Evolutionary conservation across 2,888 invertebrate genomes (phyloP).

Genomic region (Caenorhabditis becei): DNA sequence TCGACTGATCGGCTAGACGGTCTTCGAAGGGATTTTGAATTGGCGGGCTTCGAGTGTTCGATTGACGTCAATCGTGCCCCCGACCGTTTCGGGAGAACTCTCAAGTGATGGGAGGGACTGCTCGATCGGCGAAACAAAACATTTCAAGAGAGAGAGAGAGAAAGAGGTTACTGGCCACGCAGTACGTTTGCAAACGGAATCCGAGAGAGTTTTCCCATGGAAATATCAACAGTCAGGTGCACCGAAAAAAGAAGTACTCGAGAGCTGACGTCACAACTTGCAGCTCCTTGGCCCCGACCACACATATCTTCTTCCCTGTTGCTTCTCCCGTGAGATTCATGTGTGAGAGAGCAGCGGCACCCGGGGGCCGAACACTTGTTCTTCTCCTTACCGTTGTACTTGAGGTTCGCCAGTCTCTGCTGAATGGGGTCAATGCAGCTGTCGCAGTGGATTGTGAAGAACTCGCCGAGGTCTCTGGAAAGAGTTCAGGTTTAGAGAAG

Average conservation of each 20-base stretch:
- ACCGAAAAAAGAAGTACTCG: constrained; percentile 18
- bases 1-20: constrained; percentile 51
- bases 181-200: constrained; percentile 19
- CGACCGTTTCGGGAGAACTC: constrained; percentile 14
- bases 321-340: constrained; percentile 34
- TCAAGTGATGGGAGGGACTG: constrained; percentile 5
- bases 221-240: constrained; percentile 10
- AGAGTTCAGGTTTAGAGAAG: background rate
- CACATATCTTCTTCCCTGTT: constrained; percentile 19
- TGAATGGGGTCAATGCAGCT: constrained; percentile 68
- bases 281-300: constrained; percentile 9
- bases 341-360: constrained; percentile 2
- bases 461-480: constrained; percentile 74
- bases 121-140: constrained; percentile 10
- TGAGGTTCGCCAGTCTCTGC: constrained; percentile 70
- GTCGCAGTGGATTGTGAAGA: constrained; percentile 69
- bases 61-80: constrained; percentile 44
- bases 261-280: constrained; percentile 41
- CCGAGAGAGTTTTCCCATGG: background rate
- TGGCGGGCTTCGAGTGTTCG: constrained; percentile 42
- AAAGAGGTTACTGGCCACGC: background rate
- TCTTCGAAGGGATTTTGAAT: constrained; percentile 8
- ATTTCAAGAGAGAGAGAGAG: background rate
- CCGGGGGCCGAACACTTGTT: too few species aligned
- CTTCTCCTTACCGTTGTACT: constrained; percentile 59